A percentile compares a stretch with the other conserved stretches of the same genome.
Conservation (phyloP, 2,888 invertebrate species). For the Cataglyphis cursor region DNA sequence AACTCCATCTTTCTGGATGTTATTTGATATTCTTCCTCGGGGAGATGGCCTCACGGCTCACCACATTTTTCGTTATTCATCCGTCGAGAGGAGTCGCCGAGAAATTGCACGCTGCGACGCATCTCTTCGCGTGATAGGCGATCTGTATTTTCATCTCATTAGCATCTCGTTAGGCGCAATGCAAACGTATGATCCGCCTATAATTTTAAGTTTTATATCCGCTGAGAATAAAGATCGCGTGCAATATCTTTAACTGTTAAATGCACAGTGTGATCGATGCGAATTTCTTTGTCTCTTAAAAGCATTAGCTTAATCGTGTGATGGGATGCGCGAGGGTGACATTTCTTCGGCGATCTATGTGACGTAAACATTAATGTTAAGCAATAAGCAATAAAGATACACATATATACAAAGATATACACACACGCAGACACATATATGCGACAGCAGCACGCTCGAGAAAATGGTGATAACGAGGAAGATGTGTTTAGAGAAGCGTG, state of each 20-base stretch:
- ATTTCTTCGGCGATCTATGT: constrained; percentile 64
- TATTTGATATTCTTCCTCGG: constrained; percentile 14
- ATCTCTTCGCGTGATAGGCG: background rate
- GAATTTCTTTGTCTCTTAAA: constrained; percentile 7
- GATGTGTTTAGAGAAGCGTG: constrained; percentile 60
- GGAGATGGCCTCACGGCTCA: constrained; percentile 22
- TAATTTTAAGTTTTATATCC: constrained; percentile 27
- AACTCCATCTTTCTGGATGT: constrained; percentile 12
- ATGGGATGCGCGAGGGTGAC: constrained; percentile 19
- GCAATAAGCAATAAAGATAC: constrained; percentile 84
- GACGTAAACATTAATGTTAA: constrained; percentile 77
- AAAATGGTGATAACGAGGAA: constrained; percentile 50
- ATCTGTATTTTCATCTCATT: constrained; percentile 41
- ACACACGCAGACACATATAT: constrained; percentile 26
- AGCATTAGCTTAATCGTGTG: constrained; percentile 22
- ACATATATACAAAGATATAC: constrained; percentile 36
- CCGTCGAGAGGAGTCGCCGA: constrained; percentile 42
- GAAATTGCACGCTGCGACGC: constrained; percentile 33
- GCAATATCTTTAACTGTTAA: constrained; percentile 39
- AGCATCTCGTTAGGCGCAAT: constrained; percentile 34
- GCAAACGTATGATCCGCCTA: background rate
- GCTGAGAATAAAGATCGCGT: constrained; percentile 31
- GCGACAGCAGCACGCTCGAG: constrained; percentile 68
- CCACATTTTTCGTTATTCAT: constrained; percentile 48
- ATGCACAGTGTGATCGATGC: constrained; percentile 14